These are phyloP conservation scores for Potamilus streckersoni DNA, from an alignment of 1,140 invertebrate species.

Conservation along the genomic window DNA sequence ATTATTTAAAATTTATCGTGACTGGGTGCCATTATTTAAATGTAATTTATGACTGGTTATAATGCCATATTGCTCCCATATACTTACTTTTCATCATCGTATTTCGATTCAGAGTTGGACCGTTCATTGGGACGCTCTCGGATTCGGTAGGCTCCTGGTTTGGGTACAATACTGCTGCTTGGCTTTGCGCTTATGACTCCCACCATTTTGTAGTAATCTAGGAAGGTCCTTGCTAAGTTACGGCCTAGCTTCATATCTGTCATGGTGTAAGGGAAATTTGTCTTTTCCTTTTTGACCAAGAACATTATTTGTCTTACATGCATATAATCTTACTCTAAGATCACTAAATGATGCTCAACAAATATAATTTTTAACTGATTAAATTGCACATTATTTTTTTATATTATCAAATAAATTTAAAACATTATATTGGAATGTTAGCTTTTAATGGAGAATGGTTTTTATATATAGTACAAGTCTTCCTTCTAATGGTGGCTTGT, in stretches of 20 bases:
- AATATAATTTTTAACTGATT: neutral
- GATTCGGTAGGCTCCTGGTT: conserved; percentile 41
- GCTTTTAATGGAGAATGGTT: too few relatives aligned
- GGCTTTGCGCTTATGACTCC: conserved; percentile 74
- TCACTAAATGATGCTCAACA: neutral
- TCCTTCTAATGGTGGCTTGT: too few relatives aligned
- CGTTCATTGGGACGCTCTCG: conserved; percentile 38
- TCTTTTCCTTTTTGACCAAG: conserved; percentile 6
- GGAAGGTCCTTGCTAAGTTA: conserved; percentile 80
- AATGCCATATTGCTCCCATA: too few relatives aligned
- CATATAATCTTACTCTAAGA: neutral
- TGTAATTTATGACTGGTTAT: too few relatives aligned
- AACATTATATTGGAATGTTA: neutral
- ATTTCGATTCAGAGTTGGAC: conserved; percentile 35
- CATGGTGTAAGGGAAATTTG: conserved; percentile 12
- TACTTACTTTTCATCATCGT: conserved; percentile 31
- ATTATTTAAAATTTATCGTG: too few relatives aligned
- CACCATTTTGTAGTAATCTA: conserved; percentile 84
- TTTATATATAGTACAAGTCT: too few relatives aligned
- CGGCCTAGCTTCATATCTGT: conserved; percentile 78
- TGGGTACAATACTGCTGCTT: conserved; percentile 58
- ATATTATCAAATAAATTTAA: neutral
- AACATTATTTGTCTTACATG: neutral
- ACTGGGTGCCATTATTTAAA: too few relatives aligned
- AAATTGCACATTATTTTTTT: neutral